These are phyloP conservation scores for Galago senegalensis DNA, from an alignment of 2,797 vertebrate genomes.

Conservation along the genomic window DNA sequence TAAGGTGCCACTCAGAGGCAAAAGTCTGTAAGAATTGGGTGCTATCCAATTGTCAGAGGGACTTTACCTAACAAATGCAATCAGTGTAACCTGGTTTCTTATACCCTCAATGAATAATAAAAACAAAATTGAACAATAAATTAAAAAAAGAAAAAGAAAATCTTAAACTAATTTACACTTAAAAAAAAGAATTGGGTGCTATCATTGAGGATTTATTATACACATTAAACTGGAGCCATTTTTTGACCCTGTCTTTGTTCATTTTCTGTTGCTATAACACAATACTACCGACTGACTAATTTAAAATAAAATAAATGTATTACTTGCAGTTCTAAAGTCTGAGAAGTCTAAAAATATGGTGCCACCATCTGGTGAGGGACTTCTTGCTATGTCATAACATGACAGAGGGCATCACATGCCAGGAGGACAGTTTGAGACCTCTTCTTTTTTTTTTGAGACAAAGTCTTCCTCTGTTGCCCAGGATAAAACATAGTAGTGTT, in stretches of 20 bases:
- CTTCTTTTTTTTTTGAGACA: too few relatives aligned
- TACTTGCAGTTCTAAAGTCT: not conserved
- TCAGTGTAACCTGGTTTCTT: too few relatives aligned
- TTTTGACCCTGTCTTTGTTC: not conserved
- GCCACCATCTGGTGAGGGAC: not conserved
- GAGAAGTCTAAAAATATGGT: not conserved
- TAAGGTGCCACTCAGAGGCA: conserved; percentile 23
- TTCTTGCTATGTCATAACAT: not conserved
- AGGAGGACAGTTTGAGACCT: not conserved
- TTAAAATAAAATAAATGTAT: not conserved
- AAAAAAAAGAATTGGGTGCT: not conserved
- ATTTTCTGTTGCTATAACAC: not conserved
- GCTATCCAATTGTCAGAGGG: too few relatives aligned
- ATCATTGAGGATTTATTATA: not conserved
- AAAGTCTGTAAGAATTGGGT: not conserved
- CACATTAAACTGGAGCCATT: not conserved
- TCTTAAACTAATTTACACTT: too few relatives aligned
- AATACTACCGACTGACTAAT: not conserved
- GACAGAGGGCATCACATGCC: not conserved
- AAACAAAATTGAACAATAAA: too few relatives aligned
- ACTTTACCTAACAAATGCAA: too few relatives aligned
- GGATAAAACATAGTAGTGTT: fast-evolving
- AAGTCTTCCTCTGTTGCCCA: too few relatives aligned
- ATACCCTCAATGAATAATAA: too few relatives aligned
- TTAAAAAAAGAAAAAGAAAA: too few relatives aligned